Evolutionary conservation across 2,113 vertebrate genomes (phyloP), one percentile per base, ranked within the genome.

Genomic region (Syngnathus typhle): DNA sequence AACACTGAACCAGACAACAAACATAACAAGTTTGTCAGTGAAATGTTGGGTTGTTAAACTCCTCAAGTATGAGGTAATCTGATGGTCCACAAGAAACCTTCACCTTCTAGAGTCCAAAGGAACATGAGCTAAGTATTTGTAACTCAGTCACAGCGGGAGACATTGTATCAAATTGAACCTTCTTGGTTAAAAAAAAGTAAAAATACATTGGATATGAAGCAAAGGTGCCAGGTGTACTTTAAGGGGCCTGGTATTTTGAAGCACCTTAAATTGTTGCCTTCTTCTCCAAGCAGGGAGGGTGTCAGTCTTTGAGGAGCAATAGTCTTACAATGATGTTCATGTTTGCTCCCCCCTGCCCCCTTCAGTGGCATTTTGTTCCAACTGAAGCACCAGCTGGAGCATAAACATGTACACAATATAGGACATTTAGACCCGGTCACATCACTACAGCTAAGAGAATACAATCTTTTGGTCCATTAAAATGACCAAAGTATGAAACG

Each of bases 21-120:
- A 23, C n/a, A 7, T 65, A 60, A 56, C 21, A 61, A 51, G 64
- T 78, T 78, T 77, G 76, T 66, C 63, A 72, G 60, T 73, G 59
- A 37, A 44, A 59, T 61, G 72, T 55, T 66, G 65, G 58, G 5
- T 1, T 54, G 70, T 67, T 61, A 66, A 71, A 59, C 23, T 6
- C 55, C 2, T 43, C 10, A 21, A 21, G 66, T 70, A 72, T 70
- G 78, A 85, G 82, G 81, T 84, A 78, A 78, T 81, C 74, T 72
- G 65, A 73, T 68, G 43, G 66, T 64, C 59, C 73, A 70, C 69
- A 81, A 49, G 38, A 51, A 54, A n/a, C 61, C 37, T 73, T 13
- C 58, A 70, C 54, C 71, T 71, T 51, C 0, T 0, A 43, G 54
- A 1, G 70, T 70, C 19, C 54, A 68, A 68, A 67, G 60, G 11